Conservation (phyloP, 2,113 vertebrate genomes). For the Syngnathus scovelli region DNA sequence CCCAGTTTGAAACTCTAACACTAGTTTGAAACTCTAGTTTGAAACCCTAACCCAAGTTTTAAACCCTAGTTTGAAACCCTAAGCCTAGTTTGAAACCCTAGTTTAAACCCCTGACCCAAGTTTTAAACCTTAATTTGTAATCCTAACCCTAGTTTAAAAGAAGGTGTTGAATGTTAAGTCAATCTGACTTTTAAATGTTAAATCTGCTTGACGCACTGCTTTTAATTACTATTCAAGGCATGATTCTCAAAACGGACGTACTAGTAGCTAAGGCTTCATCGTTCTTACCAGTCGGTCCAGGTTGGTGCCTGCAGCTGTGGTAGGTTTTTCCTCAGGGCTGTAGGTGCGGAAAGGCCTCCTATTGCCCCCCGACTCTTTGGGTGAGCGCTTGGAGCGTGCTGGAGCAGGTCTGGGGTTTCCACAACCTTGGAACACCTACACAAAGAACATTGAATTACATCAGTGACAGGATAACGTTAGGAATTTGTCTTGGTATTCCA, state of each 20-base stretch:
- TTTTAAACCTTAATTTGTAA: no score
- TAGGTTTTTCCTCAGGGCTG: conserved; percentile 76
- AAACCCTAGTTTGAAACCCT: no score
- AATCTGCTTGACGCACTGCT: no score
- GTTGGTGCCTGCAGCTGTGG: conserved; percentile 79
- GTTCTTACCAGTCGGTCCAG: conserved; percentile 77
- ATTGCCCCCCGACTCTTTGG: conserved; percentile 63
- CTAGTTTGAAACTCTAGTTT: no score
- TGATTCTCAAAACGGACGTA: not conserved
- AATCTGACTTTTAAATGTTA: no score
- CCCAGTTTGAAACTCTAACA: no score
- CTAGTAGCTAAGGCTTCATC: not conserved
- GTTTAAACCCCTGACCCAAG: no score
- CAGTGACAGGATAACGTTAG: not conserved
- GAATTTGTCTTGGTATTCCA: not conserved
- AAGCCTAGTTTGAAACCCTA: no score
- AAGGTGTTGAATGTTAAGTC: no score
- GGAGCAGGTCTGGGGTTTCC: conserved; percentile 71
- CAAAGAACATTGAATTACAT: not conserved
- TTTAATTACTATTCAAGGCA: no score
- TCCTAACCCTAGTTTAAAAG: no score
- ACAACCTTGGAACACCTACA: conserved; percentile 82
- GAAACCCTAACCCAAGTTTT: no score
- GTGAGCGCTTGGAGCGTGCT: conserved; percentile 71
- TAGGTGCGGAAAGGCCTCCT: conserved; percentile 71